A percentile compares a stretch with the other conserved stretches of the same genome.
These are phyloP conservation scores for Cinclus mexicanus DNA, from an alignment of 2,113 vertebrate genomes.

Conservation along the genomic window DNA sequence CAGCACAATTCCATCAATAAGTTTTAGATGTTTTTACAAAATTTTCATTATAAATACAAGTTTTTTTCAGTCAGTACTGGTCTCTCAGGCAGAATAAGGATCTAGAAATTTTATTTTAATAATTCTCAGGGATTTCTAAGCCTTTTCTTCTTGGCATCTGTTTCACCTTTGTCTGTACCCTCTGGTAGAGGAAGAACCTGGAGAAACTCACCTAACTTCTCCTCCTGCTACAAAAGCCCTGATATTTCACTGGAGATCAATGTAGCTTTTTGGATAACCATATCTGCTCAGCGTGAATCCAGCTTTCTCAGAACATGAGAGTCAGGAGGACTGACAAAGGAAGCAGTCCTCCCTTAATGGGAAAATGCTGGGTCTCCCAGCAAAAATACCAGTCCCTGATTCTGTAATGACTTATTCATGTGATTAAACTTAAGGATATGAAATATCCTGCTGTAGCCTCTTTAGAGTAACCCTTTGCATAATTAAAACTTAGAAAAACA, in stretches of 20 bases:
- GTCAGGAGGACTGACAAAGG: background rate
- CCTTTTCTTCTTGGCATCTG: background rate
- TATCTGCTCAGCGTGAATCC: background rate
- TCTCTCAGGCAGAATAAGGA: background rate
- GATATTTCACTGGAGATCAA: background rate
- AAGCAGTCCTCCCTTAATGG: background rate
- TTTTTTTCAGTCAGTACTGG: background rate
- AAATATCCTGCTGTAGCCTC: background rate
- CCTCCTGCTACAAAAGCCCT: background rate
- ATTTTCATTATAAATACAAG: background rate
- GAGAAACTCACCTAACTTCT: background rate
- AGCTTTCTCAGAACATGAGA: background rate
- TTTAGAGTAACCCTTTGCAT: background rate
- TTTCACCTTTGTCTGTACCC: background rate
- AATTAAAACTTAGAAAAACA: slow-evolving; percentile 2
- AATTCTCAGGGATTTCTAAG: background rate
- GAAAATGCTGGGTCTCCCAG: background rate
- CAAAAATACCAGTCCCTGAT: background rate
- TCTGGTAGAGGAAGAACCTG: background rate
- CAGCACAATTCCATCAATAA: background rate
- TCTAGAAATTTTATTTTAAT: background rate
- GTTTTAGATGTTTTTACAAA: background rate
- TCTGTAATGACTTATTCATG: background rate
- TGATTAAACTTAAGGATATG: background rate
- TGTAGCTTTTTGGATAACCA: background rate